phyloP scores from a whole-genome alignment of 37 sponge, comb jelly and placozoan genomes.

The Halisarca cf. caerulea region DNA sequence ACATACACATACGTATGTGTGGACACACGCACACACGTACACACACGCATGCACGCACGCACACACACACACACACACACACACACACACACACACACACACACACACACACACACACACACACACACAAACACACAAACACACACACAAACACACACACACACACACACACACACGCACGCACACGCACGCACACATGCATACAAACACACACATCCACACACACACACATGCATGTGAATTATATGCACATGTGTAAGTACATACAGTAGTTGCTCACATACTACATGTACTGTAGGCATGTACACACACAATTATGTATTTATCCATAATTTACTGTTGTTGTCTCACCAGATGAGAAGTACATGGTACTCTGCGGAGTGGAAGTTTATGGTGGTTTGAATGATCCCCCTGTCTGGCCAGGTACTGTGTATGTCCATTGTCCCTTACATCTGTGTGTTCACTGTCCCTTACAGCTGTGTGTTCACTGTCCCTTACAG shows the following conservation, averaged over 20 bases:
- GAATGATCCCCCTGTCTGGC: constrained; percentile 48
- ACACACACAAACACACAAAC: constrained; percentile 37
- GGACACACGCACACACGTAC: neutral
- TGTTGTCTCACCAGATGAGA: neutral
- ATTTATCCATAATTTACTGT: neutral
- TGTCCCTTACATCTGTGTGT: too few species aligned
- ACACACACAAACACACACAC: neutral
- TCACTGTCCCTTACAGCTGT: too few species aligned
- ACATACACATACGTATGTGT: neutral
- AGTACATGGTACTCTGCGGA: constrained; percentile 61
- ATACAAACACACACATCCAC: too few species aligned
- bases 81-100: constrained; percentile 50
- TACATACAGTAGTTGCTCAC: too few species aligned
- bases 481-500: too few species aligned
- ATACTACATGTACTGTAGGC: too few species aligned
- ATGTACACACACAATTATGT: too few species aligned
- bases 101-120: constrained; percentile 47
- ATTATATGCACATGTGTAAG: too few species aligned
- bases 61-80: constrained; percentile 44
- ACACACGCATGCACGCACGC: constrained; percentile 25
- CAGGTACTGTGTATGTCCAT: constrained; percentile 15
- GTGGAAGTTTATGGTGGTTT: constrained; percentile 75
- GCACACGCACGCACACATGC: too few species aligned
- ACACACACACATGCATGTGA: too few species aligned
- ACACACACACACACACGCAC: constrained; percentile 13